Conservation (phyloP, 1,140 invertebrate species). For the Schlechtendalia chinensis region DNA sequence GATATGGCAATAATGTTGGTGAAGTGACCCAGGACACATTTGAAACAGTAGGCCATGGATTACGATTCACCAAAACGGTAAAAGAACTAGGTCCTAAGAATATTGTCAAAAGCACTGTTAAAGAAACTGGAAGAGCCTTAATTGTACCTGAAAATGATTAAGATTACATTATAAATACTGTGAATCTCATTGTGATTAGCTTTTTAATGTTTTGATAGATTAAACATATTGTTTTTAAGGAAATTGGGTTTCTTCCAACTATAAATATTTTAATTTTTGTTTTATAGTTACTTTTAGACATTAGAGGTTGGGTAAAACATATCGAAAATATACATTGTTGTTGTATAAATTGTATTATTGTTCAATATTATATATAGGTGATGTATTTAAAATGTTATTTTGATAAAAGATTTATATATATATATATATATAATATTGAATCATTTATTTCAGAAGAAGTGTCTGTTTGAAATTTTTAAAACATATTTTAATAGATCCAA, state of each 20-base stretch:
- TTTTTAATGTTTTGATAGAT: neutral
- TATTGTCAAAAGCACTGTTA: constrained; percentile 65
- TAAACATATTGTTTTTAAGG: neutral
- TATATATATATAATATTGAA: too few relatives aligned
- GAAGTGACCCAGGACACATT: constrained; percentile 63
- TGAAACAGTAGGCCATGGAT: constrained; percentile 66
- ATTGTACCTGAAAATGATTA: constrained; percentile 35
- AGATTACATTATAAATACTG: neutral
- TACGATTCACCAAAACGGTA: constrained; percentile 63
- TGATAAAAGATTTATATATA: too few relatives aligned
- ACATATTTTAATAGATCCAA: too few relatives aligned
- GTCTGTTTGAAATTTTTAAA: too few relatives aligned
- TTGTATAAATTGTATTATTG: too few relatives aligned
- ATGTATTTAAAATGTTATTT: too few relatives aligned
- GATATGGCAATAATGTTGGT: constrained; percentile 66
- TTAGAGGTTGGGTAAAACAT: neutral
- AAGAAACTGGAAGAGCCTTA: constrained; percentile 60
- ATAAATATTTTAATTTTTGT: neutral
- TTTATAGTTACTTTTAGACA: neutral
- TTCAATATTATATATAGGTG: too few relatives aligned
- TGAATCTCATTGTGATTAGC: neutral
- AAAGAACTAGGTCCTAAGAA: constrained; percentile 65
- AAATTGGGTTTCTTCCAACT: neutral
- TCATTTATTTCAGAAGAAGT: too few relatives aligned
- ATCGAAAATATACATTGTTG: too few relatives aligned